phyloP scores from a whole-genome alignment of 1,140 invertebrate genomes.

The Acyrthosiphon pisum region DNA sequence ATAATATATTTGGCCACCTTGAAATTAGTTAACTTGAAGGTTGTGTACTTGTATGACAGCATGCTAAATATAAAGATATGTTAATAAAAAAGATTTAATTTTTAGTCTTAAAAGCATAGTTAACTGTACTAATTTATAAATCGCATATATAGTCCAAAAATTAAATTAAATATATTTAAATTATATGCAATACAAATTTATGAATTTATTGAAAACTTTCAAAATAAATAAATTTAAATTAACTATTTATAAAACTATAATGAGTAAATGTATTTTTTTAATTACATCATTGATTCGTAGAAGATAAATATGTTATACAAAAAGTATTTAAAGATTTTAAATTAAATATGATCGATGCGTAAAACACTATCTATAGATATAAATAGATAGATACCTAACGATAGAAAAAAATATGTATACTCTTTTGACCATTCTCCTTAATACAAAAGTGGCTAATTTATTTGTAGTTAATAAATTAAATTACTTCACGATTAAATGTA shows the following conservation, averaged over 20 bases:
- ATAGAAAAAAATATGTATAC: conserved; percentile 30
- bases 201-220: neutral
- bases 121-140: neutral
- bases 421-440: conserved; percentile 42
- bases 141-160: neutral
- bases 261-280: neutral
- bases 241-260: neutral
- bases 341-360: neutral
- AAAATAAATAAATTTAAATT: neutral
- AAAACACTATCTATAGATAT: no score
- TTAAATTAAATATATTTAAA: neutral
- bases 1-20: conserved; percentile 31
- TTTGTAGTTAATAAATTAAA: neutral
- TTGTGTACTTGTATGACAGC: conserved; percentile 22
- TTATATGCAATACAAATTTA: neutral
- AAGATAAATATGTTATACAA: neutral
- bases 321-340: neutral
- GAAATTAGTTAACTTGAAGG: conserved; percentile 27
- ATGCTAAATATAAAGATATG: conserved; percentile 48
- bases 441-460: neutral
- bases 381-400: neutral
- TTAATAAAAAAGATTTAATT: conserved; percentile 35
- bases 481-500: neutral
- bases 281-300: neutral
- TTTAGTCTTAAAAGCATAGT: conserved; percentile 25